Evolutionary conservation across 2,797 vertebrate species (phyloP), one percentile per base, ranked within the genome.

Genomic region (Percopsis omiscomaycus): DNA sequence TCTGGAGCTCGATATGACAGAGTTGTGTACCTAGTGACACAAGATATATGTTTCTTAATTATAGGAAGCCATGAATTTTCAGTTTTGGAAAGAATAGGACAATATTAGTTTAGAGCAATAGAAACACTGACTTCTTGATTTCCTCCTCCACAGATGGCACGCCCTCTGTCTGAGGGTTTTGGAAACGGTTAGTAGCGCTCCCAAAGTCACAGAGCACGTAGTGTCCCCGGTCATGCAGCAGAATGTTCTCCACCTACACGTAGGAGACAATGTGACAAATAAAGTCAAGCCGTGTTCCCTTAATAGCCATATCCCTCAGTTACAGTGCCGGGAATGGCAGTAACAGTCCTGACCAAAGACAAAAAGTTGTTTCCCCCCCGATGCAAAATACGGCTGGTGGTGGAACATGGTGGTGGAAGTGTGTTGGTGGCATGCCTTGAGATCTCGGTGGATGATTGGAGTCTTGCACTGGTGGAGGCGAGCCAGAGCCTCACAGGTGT

Each of bases 201-300:
- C 98, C 98, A 77, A 99, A 99, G 83, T 99, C 98, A 88, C 98
- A 99, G 46, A 99, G 91, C 64, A 99, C 98, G 0, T 99, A 99
- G 78, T 99, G 96, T 72, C 98, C 98, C 60, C 94, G 93, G 77
- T 99, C 98, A 3, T 99, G 98, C 52, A 99, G 92, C 75, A 99
- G 92, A 79, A 99, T 98, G 84, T 99, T 99, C 86, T 99, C 98
- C 83, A 99, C 98, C 98, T 99, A 73, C 4, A 71, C 67, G 45
- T 61, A 6, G n/a, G 55, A 53, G 50, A 80, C 8, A 50, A 55
- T 22, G 62, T 2, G 62, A 42, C 14, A 49, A 42, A 22, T 22
- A 22, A 22, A 22, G 22, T 22, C 22, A 22, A 22, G 22, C 22
- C 22, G 22, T 22, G 22, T 22, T 22, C 22, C 22, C 22, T 22